Conservation (phyloP, 2,113 vertebrate genomes). For the Argyrosomus japonicus region DNA sequence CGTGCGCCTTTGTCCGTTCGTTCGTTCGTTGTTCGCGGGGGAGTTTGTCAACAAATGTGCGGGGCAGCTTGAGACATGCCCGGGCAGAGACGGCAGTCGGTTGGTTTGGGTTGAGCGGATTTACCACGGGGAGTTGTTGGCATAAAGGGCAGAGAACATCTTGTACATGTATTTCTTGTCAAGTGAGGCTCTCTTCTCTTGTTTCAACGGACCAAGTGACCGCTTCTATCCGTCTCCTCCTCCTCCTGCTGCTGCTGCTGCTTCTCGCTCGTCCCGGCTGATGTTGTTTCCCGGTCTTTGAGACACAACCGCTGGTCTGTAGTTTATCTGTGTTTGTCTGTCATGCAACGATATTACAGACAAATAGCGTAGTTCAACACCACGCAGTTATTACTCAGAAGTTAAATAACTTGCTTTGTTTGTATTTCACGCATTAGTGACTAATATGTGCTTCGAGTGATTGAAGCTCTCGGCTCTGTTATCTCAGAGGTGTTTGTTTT, state of each 20-base stretch:
- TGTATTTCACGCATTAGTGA: background rate
- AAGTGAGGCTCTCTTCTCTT: background rate
- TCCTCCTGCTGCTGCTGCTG: too few species aligned
- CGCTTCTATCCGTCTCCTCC: too few species aligned
- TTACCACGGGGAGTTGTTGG: background rate
- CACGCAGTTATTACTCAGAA: background rate
- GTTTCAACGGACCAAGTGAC: background rate
- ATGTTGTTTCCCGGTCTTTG: slow-evolving; percentile 18
- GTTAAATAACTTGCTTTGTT: background rate
- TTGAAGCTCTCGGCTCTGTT: background rate
- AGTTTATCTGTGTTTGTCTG: background rate
- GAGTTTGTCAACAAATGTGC: slow-evolving; percentile 54
- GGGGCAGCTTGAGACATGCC: slow-evolving; percentile 57
- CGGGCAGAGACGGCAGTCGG: slow-evolving; percentile 38
- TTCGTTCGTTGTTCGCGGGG: too few species aligned
- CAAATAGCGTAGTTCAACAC: background rate
- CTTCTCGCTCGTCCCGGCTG: slow-evolving; percentile 4
- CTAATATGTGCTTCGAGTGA: background rate
- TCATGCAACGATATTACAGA: background rate
- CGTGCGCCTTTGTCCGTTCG: background rate
- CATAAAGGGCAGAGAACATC: background rate
- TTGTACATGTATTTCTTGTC: background rate
- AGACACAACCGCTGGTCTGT: background rate
- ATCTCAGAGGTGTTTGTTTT: slow-evolving; percentile 20
- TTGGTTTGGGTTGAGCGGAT: background rate